phyloP scores from a whole-genome alignment of 1,140 invertebrate genomes.

The Aphelenchoides fujianensis region DNA sequence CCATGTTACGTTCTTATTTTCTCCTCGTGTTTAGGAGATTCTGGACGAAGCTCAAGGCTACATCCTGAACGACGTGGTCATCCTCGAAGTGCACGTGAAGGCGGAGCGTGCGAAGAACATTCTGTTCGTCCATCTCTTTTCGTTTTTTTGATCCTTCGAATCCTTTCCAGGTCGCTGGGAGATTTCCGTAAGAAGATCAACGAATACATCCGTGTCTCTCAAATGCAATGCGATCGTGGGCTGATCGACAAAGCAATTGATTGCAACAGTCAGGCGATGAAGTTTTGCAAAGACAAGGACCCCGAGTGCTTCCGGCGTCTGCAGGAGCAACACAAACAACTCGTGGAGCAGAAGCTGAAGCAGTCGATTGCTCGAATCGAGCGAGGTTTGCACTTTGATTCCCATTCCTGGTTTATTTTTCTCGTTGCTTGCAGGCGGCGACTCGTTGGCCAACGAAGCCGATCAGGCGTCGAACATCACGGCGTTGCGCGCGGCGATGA shows the following conservation, averaged over 20 bases:
- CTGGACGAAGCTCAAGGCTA: slow-evolving; percentile 61
- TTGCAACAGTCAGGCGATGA: slow-evolving; percentile 55
- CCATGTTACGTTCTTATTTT: neutral
- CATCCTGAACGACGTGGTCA: slow-evolving; percentile 60
- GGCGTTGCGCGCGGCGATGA: slow-evolving; percentile 43
- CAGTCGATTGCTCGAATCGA: slow-evolving; percentile 60
- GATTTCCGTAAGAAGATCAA: slow-evolving; percentile 61
- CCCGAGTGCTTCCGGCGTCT: slow-evolving; percentile 52
- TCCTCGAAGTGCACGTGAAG: slow-evolving; percentile 58
- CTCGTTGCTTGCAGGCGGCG: slow-evolving; percentile 34
- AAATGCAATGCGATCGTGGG: slow-evolving; percentile 57
- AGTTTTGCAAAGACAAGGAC: slow-evolving; percentile 62
- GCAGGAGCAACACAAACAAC: slow-evolving; percentile 51
- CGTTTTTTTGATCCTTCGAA: neutral
- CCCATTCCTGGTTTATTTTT: slow-evolving; percentile 30
- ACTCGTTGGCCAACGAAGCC: slow-evolving; percentile 36
- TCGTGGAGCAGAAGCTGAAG: slow-evolving; percentile 60
- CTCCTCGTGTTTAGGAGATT: slow-evolving; percentile 58
- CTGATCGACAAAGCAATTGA: slow-evolving; percentile 61
- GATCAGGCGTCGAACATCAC: slow-evolving; percentile 41
- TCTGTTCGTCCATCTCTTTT: slow-evolving; percentile 39
- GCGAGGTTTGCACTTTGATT: slow-evolving; percentile 43
- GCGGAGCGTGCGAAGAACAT: slow-evolving; percentile 61
- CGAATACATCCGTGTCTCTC: slow-evolving; percentile 58
- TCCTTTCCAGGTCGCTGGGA: slow-evolving; percentile 44